Base-by-base conservation (phyloP, 2,888 invertebrate species). In the Cantharis nigra region DNA sequence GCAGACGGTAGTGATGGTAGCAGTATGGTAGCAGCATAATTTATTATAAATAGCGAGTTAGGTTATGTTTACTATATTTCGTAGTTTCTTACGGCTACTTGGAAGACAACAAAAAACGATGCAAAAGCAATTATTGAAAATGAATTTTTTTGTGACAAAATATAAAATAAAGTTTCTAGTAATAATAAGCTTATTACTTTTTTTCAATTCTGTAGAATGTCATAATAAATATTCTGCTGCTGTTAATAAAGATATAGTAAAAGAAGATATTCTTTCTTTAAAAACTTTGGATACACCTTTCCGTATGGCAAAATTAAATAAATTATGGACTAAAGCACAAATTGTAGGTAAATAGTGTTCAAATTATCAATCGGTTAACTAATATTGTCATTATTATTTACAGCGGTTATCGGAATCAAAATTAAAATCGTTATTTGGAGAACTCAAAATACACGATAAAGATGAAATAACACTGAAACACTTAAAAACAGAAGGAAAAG, bases 381-480 rank as follows among this genome's bases (percentile, higher is more conserved):
- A 49, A 72, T 11, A 16, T 16, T 16, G 18, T 67, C 10, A 26
- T 18, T 18, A 16, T 14, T 16, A 9, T 69, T 79, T 69, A 14
- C 30, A 76, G 76, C 71, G 79, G 13, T 63, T 98, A 63, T 93
- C 96, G 4, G 95, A 96, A 85, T 91, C 93, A 0, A 97, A 97
- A 87, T 88, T 98, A 28, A 95, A 95, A 84, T 96, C 96, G 0
- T 87, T 98, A 18, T 96, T 95, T 86, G 95, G 95, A 85, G 98
- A 98, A 85, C 89, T 98, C 7, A 96, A 95, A 90, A 92, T 97
- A 65, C 98, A 98, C 79, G 98, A 98, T 85, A 97, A 97, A 89
- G 95, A 97, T 87, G 97, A 98, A 89, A 90, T 97, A 49, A 92
- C 93, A 0, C 92, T 93, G 87, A 98, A 98, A 87, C 93, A 94